Evolutionary conservation across 2,113 vertebrate species (phyloP).

Genomic region (Xiphorhynchus elegans): DNA sequence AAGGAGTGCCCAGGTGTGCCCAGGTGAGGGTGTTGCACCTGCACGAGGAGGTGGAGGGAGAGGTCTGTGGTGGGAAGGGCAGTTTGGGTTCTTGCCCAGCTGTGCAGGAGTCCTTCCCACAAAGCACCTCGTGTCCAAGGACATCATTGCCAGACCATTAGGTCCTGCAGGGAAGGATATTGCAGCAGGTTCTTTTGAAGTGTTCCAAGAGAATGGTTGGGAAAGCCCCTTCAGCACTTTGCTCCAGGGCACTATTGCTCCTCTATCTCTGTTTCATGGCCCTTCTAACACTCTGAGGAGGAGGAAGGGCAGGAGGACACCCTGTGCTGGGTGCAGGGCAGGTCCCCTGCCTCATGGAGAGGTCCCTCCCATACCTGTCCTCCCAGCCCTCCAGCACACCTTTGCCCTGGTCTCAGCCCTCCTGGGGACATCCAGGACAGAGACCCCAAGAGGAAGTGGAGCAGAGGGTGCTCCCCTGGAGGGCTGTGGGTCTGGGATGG

Average conservation of each 20-base stretch:
- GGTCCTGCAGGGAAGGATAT: not conserved
- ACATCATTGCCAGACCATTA: too few species aligned
- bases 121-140: not conserved
- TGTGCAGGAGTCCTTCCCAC: not conserved
- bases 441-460: accelerated
- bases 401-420: not conserved
- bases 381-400: not conserved
- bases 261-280: not conserved
- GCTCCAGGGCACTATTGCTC: accelerated
- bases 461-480: not conserved
- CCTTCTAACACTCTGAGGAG: not conserved
- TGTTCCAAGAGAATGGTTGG: not conserved
- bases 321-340: not conserved
- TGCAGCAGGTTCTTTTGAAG: not conserved
- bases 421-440: not conserved
- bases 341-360: not conserved
- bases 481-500: accelerated
- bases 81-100: not conserved
- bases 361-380: not conserved
- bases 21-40: not conserved
- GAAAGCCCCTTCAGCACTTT: not conserved
- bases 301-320: not conserved
- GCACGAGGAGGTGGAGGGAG: not conserved
- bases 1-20: accelerated
- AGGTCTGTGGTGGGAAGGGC: not conserved